These are phyloP conservation scores for Turnix velox DNA, from an alignment of 2,113 vertebrate genomes.

Conservation along the genomic window DNA sequence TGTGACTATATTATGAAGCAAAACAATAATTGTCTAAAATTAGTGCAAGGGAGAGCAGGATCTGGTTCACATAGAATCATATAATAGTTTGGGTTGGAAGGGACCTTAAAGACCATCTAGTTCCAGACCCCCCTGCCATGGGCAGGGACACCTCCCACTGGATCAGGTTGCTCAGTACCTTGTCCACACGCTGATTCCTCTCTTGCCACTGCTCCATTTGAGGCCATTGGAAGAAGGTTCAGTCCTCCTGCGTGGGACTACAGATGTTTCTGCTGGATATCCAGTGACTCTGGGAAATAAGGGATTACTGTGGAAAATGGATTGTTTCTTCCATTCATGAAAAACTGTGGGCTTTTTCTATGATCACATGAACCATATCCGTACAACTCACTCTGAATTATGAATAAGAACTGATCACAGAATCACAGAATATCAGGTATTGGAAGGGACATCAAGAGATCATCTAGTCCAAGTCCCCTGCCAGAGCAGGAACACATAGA, in stretches of 20 bases:
- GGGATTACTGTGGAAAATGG: not conserved
- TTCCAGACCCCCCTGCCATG: too few species aligned
- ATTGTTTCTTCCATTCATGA: not conserved
- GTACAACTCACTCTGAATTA: too few species aligned
- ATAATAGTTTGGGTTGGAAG: too few species aligned
- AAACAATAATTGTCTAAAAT: not conserved
- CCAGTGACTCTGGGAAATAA: not conserved
- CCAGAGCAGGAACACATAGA: too few species aligned
- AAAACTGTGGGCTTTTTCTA: not conserved
- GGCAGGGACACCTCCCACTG: too few species aligned
- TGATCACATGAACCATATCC: not conserved
- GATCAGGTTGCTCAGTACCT: too few species aligned
- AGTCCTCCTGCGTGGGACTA: not conserved
- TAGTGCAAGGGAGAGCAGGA: not conserved
- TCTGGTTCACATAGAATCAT: not conserved
- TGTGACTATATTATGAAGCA: not conserved
- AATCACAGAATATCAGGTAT: accelerated
- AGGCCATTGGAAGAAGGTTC: not conserved
- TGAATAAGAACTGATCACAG: not conserved
- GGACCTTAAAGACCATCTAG: too few species aligned
- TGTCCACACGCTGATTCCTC: not conserved
- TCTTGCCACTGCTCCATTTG: not conserved
- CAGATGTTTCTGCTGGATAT: not conserved
- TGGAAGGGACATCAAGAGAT: too few species aligned
- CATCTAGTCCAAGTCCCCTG: too few species aligned